phyloP scores from a whole-genome alignment of 2,797 vertebrate genomes.

The Chaetodon trifasciatus region DNA sequence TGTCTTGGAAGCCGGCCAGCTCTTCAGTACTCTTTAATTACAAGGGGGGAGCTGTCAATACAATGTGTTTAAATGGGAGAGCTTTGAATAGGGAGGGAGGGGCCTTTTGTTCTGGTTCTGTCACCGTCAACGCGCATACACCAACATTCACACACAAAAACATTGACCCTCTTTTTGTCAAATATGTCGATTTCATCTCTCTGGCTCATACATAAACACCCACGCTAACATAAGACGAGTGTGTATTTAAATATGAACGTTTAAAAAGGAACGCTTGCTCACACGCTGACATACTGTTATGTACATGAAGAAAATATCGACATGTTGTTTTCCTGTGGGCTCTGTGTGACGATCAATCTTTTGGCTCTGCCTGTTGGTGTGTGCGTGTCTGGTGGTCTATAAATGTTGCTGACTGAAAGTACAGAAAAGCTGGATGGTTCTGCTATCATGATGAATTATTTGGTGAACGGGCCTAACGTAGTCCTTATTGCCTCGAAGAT shows the following conservation, averaged over 20 bases:
- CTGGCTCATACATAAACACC: slow-evolving; percentile 14
- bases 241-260: slow-evolving; percentile 14
- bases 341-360: slow-evolving; percentile 96
- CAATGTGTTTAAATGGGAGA: slow-evolving; percentile 99
- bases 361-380: slow-evolving; percentile 44
- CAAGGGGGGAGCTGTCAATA: slow-evolving; percentile 99
- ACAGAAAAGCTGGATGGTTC: slow-evolving; percentile 93
- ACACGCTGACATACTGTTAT: slow-evolving; percentile 19
- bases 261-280: slow-evolving; percentile 22
- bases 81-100: slow-evolving; percentile 73
- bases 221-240: neutral
- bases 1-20: slow-evolving; percentile 99
- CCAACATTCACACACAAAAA: slow-evolving; percentile 14
- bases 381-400: slow-evolving; percentile 7
- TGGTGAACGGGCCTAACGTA: slow-evolving; percentile 76
- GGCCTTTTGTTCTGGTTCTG: slow-evolving; percentile 95
- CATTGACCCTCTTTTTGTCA: neutral
- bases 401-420: slow-evolving; percentile 90
- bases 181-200: slow-evolving; percentile 14
- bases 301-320: slow-evolving; percentile 92
- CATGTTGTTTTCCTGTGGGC: slow-evolving; percentile 93
- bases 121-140: slow-evolving; percentile 40
- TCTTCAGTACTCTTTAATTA: slow-evolving; percentile 99
- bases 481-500: neutral
- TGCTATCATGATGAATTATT: slow-evolving; percentile 83